Evolutionary conservation across 1,140 invertebrate species (phyloP), one percentile per base, ranked within the genome.

Genomic region (Drosophila repleta): DNA sequence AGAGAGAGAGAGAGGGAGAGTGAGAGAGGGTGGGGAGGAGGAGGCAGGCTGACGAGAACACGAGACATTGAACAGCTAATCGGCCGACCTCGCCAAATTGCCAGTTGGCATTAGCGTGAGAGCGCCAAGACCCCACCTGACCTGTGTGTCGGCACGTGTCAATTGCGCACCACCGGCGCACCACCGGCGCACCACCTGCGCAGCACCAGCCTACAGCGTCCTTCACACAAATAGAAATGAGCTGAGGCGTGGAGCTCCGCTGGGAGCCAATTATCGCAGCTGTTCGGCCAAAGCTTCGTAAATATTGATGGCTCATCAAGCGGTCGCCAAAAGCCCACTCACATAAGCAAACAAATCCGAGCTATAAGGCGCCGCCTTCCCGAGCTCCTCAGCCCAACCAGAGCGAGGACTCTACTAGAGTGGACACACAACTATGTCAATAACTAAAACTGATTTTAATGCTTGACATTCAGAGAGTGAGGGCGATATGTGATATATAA

Each of bases 101-200:
- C 49, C 65, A 13, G 46, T 63, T 75, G 20, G 39, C 65, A 62
- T 26, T 76, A 48, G 69, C 69, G 61, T 67, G 63, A 29, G 32
- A 15, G 5, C 32, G 10, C 24, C 56, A n/a, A 15, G 15, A 6
- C 17, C 37, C 24, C n/a, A 8, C 24, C 32, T 11, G n/a, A 20
- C 4, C 20, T 3, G 10, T 32, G 24, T 56, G 45, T 51, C 18
- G 55, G 49, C 55, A 67, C 64, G 64, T 68, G 37, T 35, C 65
- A 21, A 60, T 41, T 29, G 43, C 41, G 15, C 15, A 43, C 18
- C 17, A 4, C 18, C 18, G 8, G 18, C 43, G 2, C 43, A 66
- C 43, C 29, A 35, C 7, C 4, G 20, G 24, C 20, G 10, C 10
- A 0, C 5, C n/a, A 26, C 0, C 26, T 6, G 3, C 29, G 24